Conservation (phyloP, 2,797 vertebrate species). For the Protonibea diacanthus region DNA sequence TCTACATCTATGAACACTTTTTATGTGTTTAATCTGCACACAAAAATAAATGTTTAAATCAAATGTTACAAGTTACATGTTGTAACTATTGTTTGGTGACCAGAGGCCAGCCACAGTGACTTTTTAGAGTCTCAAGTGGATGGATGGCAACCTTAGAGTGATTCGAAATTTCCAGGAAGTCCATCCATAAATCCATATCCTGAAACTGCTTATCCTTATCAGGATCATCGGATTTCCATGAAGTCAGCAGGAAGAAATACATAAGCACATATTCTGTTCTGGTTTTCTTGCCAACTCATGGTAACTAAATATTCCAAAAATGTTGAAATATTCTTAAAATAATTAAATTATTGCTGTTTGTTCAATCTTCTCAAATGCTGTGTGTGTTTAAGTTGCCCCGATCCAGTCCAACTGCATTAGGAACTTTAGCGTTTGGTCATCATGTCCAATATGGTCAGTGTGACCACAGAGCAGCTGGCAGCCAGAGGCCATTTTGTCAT, state of each 20-base stretch:
- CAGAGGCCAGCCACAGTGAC: too few species aligned
- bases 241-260: not conserved
- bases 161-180: not conserved
- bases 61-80: too few species aligned
- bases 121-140: too few species aligned
- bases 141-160: not conserved
- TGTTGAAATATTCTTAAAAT: not conserved
- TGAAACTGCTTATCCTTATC: too few species aligned
- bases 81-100: too few species aligned
- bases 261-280: not conserved
- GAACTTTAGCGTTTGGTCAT: slow-evolving; percentile 29
- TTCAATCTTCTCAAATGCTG: not conserved
- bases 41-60: too few species aligned
- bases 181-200: too few species aligned
- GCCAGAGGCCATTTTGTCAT: slow-evolving; percentile 60
- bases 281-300: not conserved
- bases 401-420: slow-evolving; percentile 7
- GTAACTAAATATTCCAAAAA: too few species aligned
- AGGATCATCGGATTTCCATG: too few species aligned
- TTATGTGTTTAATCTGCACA: too few species aligned
- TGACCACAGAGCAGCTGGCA: slow-evolving; percentile 52
- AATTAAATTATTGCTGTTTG: not conserved
- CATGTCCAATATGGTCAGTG: slow-evolving; percentile 15
- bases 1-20: too few species aligned
- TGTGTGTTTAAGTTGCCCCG: not conserved